A percentile compares a stretch with the other conserved stretches of the same genome.
phyloP scores from a whole-genome alignment of 2,888 invertebrate species.

The Phaedon cochleariae region DNA sequence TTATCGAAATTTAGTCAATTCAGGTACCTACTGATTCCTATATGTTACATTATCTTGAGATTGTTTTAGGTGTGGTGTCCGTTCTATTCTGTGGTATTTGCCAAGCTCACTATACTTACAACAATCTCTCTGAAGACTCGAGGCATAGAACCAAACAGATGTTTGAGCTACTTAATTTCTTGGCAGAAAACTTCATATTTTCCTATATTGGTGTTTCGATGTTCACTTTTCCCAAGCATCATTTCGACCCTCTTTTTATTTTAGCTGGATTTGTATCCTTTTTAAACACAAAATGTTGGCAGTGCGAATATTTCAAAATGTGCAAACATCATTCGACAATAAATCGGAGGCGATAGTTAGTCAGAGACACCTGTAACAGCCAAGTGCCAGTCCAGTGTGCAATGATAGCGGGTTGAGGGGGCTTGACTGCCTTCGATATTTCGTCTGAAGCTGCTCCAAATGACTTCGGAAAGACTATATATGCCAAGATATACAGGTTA shows the following conservation, averaged over 20 bases:
- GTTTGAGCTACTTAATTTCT: conserved; percentile 93
- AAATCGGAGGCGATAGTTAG: no score
- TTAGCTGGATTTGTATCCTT: conserved; percentile 85
- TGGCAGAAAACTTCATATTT: conserved; percentile 98
- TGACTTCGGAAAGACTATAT: no score
- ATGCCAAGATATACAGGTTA: no score
- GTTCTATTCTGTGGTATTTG: conserved; percentile 98
- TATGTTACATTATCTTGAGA: not conserved
- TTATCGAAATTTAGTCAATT: no score
- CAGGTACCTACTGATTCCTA: no score
- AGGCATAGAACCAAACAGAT: conserved; percentile 88
- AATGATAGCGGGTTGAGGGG: no score
- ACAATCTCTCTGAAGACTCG: conserved; percentile 90
- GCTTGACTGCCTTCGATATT: no score
- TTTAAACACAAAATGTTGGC: conserved; percentile 52
- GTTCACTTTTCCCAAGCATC: conserved; percentile 92
- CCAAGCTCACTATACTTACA: conserved; percentile 99
- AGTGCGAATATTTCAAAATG: no score
- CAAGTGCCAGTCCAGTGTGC: no score
- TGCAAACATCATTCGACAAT: no score
- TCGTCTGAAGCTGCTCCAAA: no score
- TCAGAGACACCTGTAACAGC: no score
- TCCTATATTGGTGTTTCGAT: conserved; percentile 98
- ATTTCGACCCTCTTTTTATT: conserved; percentile 13
- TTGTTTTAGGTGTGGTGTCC: conserved; percentile 84